Percentiles rank a stretch among this genome's conserved stretches.
Conservation (phyloP, 2,888 invertebrate genomes). For the Acrobasis consociella region DNA sequence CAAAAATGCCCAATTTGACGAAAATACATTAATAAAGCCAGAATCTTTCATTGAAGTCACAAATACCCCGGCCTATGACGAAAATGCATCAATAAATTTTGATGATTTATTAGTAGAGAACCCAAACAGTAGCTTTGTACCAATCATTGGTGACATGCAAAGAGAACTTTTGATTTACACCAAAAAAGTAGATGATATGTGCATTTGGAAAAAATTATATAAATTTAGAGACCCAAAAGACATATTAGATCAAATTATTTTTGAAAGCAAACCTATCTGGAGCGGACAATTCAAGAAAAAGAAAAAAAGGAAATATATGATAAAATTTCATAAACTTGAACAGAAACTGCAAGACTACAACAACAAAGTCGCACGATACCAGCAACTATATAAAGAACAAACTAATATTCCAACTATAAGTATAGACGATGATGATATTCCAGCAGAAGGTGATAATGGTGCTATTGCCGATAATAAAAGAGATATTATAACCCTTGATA, state of each 20-base stretch:
- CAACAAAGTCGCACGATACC: neutral
- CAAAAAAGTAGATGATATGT: conserved; percentile 48
- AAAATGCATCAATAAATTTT: neutral
- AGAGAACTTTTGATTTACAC: conserved; percentile 35
- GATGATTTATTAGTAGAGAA: neutral
- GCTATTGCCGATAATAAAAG: neutral
- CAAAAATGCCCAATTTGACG: too few species aligned
- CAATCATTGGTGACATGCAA: neutral
- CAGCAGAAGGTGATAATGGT: neutral
- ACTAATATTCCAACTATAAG: neutral
- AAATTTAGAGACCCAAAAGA: neutral
- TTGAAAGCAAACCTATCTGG: conserved; percentile 37
- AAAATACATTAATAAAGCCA: neutral
- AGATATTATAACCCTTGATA: neutral
- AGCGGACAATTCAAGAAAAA: neutral
- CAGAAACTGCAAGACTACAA: neutral
- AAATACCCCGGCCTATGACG: neutral
- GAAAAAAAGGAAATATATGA: conserved; percentile 7
- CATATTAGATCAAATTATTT: conserved; percentile 27
- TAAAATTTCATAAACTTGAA: neutral
- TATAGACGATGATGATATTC: neutral
- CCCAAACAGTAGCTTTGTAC: neutral
- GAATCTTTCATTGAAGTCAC: neutral
- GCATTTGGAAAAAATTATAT: conserved; percentile 28
- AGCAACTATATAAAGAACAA: neutral